phyloP scores from a whole-genome alignment of 1,140 invertebrate species.

The Himalopsyche phryganea region DNA sequence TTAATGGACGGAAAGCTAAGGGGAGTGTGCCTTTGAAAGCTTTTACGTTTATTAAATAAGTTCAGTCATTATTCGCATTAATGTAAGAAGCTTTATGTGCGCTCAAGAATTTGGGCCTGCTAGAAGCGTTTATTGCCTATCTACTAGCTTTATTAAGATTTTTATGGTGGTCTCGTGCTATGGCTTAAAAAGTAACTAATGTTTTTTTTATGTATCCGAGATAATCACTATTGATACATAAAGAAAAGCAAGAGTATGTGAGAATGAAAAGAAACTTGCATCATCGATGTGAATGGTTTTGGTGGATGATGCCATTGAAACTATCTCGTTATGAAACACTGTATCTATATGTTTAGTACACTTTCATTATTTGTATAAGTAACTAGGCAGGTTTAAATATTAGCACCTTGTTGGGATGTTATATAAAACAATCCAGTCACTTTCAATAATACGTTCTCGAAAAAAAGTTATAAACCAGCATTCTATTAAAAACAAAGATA shows the following conservation, averaged over 20 bases:
- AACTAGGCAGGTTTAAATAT: no score
- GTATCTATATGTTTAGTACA: no score
- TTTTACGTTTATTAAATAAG: conserved; percentile 37
- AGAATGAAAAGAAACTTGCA: background rate
- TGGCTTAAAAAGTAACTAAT: conserved; percentile 28
- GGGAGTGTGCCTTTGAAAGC: conserved; percentile 31
- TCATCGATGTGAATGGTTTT: no score
- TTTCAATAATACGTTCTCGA: no score
- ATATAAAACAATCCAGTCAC: no score
- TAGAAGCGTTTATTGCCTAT: conserved; percentile 32
- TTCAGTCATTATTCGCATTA: conserved; percentile 33
- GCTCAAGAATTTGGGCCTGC: conserved; percentile 27
- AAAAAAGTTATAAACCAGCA: no score
- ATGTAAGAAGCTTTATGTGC: conserved; percentile 26
- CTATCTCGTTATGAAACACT: no score
- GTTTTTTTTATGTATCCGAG: conserved; percentile 30
- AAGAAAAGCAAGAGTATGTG: background rate
- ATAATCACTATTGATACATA: background rate
- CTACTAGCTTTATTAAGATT: conserved; percentile 27
- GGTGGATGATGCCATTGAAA: no score
- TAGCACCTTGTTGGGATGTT: no score
- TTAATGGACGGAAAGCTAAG: background rate
- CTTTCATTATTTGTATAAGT: no score
- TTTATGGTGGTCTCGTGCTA: conserved; percentile 31
- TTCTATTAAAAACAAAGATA: no score